Base-by-base conservation (phyloP, 2,113 vertebrate genomes). In the Accipiter virgatus region DNA sequence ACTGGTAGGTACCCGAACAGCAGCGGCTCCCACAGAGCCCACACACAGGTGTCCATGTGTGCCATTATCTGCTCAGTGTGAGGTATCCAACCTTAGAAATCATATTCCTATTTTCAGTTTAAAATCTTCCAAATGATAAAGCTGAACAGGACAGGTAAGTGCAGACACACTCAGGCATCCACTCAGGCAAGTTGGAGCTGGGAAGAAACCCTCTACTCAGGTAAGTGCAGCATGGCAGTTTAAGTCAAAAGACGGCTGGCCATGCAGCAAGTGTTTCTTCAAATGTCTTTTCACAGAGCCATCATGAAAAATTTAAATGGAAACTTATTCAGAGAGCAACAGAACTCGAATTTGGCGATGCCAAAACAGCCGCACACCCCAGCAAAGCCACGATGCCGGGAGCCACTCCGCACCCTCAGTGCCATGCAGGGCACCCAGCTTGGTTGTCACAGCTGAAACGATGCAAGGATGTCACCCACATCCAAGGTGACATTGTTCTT, bases 11-110 rank as follows among this genome's bases (percentile, higher is more conserved):
- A 10, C 50, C 10, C 9, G 9, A 23, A 36, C 25, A 47, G 15
- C 67, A 73, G 78, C 3, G 1, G 38, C n/a, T 72, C 58, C 58
- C 16, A 1, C 14, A 43, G 42, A 75, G 10, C 36, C 29, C 52
- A n/a, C 12, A 8, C 3, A 2, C 17, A 18, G 19, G 19, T 52
- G 36, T 52, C 42, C 18, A 62, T 1, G 0, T 0, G 3, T 62
- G 58, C 40, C 4, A 3, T 55, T 67, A 53, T 21, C 73, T 81
- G 62, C 17, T 47, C 40, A 81, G 6, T 31, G 20, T 23, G 14
- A 72, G 25, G 12, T 19, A 71, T 5, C 13, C 3, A 3, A 59
- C 12, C 22, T 75, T 20, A 31, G 31, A 67, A 81, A 90, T 40
- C 2, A 2, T 32, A 66, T 45, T 59, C 13, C 15, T 65, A 7